Base-by-base conservation (phyloP, 2,888 invertebrate genomes). In the Cephus runcator region DNA sequence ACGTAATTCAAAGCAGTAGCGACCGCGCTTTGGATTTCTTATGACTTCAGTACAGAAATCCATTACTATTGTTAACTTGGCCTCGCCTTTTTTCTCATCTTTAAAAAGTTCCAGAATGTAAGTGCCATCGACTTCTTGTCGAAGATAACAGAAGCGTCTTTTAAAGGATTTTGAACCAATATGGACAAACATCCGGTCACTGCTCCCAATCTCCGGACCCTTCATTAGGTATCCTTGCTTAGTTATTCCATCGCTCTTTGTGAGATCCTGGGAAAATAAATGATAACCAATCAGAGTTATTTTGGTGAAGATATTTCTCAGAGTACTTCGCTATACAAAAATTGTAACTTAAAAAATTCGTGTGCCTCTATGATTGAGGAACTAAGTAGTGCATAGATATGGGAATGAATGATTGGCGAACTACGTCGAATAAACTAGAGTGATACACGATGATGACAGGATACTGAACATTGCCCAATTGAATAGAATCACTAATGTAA, bases 161-260 rank as follows among this genome's bases (percentile, higher is more conserved):
- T 98, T 98, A 91, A 98, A 98, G 78, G 98, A 97, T 92, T 98
- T 97, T 34, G 98, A 97, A 82, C 96, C 97, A 87, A 98, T 96
- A 91, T 97, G 97, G 82, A 96, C 96, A 92, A 98, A 97, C 93
- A 98, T 97, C 83, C 97, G 94, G 91, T 98, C 98, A 76, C 96
- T 96, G 77, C 96, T 96, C 80, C 96, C 96, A 81, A 96, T 96
- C 92, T 98, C 98, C 11, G 98, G 97, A 73, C 98, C 98, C 92
- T 98, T 98, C 92, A 97, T 94, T 86, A 98, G 92, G 93, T 96
- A 97, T 0, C 98, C 98, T 92, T 98, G 96, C 92, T 98, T 98
- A 75, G 97, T 96, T 82, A 97, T 96, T 79, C 95, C 94, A 89
- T 96, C 96, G 84, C 94, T 94, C 88, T 95, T 95, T 3, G 94